phyloP scores from a whole-genome alignment of 2,888 invertebrate species.

The Pimpla rufipes region DNA sequence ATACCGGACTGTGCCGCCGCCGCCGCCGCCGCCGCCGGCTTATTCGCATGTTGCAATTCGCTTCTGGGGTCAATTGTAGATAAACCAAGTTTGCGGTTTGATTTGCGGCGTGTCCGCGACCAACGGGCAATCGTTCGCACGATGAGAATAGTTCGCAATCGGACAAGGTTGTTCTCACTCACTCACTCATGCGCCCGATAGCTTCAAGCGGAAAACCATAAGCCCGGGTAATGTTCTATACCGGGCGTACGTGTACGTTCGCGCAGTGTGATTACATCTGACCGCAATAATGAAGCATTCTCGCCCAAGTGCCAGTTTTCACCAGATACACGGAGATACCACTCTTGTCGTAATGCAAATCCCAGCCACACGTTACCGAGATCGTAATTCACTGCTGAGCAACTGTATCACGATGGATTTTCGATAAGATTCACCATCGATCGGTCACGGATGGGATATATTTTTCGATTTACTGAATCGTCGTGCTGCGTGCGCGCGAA shows the following conservation, averaged over 20 bases:
- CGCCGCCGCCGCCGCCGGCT: neutral
- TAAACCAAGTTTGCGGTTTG: constrained; percentile 42
- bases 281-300: constrained; percentile 33
- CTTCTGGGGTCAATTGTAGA: constrained; percentile 30
- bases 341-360: neutral
- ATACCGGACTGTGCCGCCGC: no score
- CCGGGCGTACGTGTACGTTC: neutral
- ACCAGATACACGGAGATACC: neutral
- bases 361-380: no score
- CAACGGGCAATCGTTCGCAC: constrained; percentile 7
- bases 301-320: neutral
- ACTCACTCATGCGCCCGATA: neutral
- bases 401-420: neutral
- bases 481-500: no score
- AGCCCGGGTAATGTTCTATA: neutral
- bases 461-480: no score
- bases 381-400: neutral
- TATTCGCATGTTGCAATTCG: constrained; percentile 4
- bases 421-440: no score
- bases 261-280: neutral
- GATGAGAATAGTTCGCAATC: neutral
- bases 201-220: constrained; percentile 6
- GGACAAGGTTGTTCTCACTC: neutral
- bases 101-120: constrained; percentile 43
- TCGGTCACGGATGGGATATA: no score